Evolutionary conservation across 2,888 invertebrate genomes (phyloP), one percentile per base, ranked within the genome.

Genomic region (Clostera curtula): DNA sequence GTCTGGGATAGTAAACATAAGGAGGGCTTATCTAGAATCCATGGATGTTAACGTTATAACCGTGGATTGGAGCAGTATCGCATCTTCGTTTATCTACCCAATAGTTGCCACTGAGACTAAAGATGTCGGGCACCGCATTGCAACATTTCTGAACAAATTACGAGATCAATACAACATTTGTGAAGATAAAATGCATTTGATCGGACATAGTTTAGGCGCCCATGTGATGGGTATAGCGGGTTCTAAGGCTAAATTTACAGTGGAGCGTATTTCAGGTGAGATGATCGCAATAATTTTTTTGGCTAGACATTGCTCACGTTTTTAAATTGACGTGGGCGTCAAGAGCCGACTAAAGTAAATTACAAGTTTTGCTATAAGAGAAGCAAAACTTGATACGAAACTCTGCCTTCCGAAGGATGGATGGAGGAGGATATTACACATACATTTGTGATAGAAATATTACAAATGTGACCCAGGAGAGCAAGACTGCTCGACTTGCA

Each of bases 21-120:
- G 73, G 46, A 46, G 82, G 33, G 73, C 74, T 2, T 85, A 79
- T 52, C 46, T 85, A 28, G 40, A 61, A 20, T 14, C 40, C 4
- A 40, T 63, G 29, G 67, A 80, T 35, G 68, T 68, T 1, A 82
- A 75, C 33, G 73, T 86, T 1, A 63, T 82, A 19, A 60, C 68
- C 1, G 59, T 79, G 2, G 79, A 83, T 39, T 83, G 80, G 75
- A 63, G 66, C 28, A 32, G 31, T 3, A 56, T 56, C 9, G 56
- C 76, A 1, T 41, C 48, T 16, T 60, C 57, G 10, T 36, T 58
- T 11, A 42, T 69, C 12, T 77, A 76, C 34, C 51, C 54, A 5
- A 42, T 55, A 32, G 66, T 66, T 7, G 73, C 70, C 3, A 46
- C 52, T 8, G 55, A 70, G 34, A 69, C 64, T 1, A 43, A 44